phyloP scores from a whole-genome alignment of 2,113 vertebrate species.

The Passer domesticus region DNA sequence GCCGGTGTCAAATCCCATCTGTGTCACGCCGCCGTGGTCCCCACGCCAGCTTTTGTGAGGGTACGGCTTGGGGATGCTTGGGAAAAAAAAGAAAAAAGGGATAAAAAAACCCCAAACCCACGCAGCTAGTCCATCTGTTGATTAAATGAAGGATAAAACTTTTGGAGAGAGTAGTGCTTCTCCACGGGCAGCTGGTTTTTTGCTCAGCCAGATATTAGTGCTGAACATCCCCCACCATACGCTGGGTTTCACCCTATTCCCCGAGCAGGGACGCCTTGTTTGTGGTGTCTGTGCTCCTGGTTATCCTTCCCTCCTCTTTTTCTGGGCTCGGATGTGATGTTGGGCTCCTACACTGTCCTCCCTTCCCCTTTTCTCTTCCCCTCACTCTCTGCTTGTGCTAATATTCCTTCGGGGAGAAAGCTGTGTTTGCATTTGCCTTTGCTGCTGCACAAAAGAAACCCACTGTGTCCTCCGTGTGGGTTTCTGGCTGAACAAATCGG shows the following conservation, averaged over 20 bases:
- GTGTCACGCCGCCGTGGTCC: not conserved
- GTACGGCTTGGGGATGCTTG: constrained; percentile 28
- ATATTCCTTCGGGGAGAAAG: constrained; percentile 51
- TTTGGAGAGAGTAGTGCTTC: constrained; percentile 30
- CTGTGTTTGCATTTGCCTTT: constrained; percentile 45
- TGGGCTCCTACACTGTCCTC: not conserved
- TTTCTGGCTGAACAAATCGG: constrained; percentile 66
- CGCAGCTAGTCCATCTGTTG: constrained; percentile 74
- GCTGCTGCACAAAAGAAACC: constrained; percentile 58
- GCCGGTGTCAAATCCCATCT: constrained; percentile 34
- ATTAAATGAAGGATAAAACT: constrained; percentile 76
- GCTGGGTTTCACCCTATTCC: not conserved
- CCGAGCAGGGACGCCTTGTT: not conserved
- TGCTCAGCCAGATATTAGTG: not conserved
- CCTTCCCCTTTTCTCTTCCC: not conserved
- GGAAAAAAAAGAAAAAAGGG: not conserved
- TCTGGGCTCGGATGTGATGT: not conserved
- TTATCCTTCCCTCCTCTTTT: not conserved
- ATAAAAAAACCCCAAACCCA: constrained; percentile 21
- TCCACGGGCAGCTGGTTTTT: constrained; percentile 23
- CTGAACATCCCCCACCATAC: not conserved
- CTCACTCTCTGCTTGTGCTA: not conserved
- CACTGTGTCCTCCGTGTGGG: constrained; percentile 51
- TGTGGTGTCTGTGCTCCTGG: not conserved
- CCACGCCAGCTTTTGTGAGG: not conserved